Evolutionary conservation across 2,888 invertebrate species (phyloP).

Genomic region (Physocephala rufipes): DNA sequence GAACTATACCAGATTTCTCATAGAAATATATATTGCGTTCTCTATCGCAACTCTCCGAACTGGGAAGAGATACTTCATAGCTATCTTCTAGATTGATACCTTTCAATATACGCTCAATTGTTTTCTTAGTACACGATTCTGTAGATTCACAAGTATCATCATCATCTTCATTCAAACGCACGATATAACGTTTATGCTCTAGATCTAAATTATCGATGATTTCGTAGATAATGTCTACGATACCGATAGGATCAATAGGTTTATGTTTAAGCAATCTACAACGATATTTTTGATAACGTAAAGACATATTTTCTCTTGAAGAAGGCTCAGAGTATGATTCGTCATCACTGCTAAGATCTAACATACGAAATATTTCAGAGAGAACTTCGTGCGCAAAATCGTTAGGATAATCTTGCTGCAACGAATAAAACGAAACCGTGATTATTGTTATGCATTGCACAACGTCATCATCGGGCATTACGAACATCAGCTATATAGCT

Average conservation of each 20-base stretch:
- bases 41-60: constrained; percentile 52
- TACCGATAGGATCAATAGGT: constrained; percentile 37
- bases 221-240: constrained; percentile 52
- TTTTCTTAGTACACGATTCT: constrained; percentile 38
- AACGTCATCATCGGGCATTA: neutral
- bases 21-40: constrained; percentile 53
- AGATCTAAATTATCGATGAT: constrained; percentile 54
- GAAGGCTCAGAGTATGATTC: constrained; percentile 43
- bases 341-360: constrained; percentile 49
- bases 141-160: constrained; percentile 11
- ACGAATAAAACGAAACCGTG: neutral
- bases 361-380: constrained; percentile 52
- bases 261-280: constrained; percentile 47
- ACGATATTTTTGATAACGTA: constrained; percentile 51
- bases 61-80: constrained; percentile 49
- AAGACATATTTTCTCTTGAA: constrained; percentile 46
- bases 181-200: constrained; percentile 46
- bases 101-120: constrained; percentile 44
- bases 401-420: constrained; percentile 47
- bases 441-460: neutral
- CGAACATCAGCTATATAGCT: constrained; percentile 44
- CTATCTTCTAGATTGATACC: constrained; percentile 55
- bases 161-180: constrained; percentile 34
- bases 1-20: constrained; percentile 51
- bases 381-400: constrained; percentile 52